Evolutionary conservation across 2,888 invertebrate genomes (phyloP).

Genomic region (Cactoblastis cactorum): DNA sequence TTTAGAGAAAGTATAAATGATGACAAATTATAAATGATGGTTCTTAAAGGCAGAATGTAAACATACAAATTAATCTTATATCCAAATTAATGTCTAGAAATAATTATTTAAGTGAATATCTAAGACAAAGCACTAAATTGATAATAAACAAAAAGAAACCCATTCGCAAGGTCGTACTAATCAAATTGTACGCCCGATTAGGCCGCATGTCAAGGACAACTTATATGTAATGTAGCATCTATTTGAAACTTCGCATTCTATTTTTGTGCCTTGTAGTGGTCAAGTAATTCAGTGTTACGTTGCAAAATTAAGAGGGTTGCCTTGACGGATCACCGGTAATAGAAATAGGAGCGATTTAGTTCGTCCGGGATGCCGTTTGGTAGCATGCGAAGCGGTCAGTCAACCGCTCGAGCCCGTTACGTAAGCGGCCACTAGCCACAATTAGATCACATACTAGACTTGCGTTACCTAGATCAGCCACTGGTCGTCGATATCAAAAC

Average conservation of each 20-base stretch:
- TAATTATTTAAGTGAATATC: not conserved
- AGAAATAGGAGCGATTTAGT: constrained; percentile 44
- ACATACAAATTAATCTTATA: too few relatives aligned
- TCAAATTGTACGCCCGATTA: constrained; percentile 11
- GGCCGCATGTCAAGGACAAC: constrained; percentile 38
- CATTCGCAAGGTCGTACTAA: constrained; percentile 9
- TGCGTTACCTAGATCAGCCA: constrained; percentile 62
- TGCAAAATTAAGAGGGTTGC: constrained; percentile 48
- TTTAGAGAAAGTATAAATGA: too few relatives aligned
- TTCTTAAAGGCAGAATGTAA: too few relatives aligned
- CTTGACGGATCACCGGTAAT: constrained; percentile 36
- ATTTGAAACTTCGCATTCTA: constrained; percentile 39
- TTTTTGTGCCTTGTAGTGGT: constrained; percentile 43
- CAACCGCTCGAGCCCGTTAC: constrained; percentile 72
- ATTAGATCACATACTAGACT: constrained; percentile 72
- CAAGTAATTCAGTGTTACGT: constrained; percentile 43
- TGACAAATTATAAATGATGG: too few relatives aligned
- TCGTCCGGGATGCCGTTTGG: constrained; percentile 55
- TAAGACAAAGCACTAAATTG: not conserved
- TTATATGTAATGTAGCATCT: constrained; percentile 31
- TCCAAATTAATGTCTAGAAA: too few relatives aligned
- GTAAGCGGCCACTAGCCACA: constrained; percentile 67
- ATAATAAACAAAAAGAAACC: not conserved
- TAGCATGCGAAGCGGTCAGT: constrained; percentile 69
- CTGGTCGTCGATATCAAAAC: constrained; percentile 57